Evolutionary conservation across 1,140 invertebrate species (phyloP), one percentile per base, ranked within the genome.

Genomic region (Diorhabda sublineata): DNA sequence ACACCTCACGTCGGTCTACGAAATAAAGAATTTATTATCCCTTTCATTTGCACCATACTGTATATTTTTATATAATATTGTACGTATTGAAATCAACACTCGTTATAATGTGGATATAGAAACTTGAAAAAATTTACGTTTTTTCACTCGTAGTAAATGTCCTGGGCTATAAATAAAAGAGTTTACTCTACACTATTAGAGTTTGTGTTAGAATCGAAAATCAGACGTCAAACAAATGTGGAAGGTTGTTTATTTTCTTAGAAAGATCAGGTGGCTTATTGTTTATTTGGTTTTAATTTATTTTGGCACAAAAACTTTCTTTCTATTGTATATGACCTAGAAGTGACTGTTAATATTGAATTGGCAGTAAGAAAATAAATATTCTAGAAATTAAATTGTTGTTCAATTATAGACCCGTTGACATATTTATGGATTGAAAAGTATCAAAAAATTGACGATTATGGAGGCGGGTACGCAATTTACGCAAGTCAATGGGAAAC

Each of bases 201-300:
- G 59, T 42, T 60, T 60, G 26, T 26, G 11, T 3, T 6, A 52
- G n/a, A 52, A 52, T 52, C 47, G 6, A 52, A 52, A 8, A 52
- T 52, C 47, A n/a, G 6, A 52, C 47, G 47, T 52, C 47, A 52
- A 52, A 52, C 47, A 52, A 52, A 52, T 52, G 47, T 52, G 47
- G 47, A 8, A n/a, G n/a, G 47, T 52, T 52, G 47, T 52, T 52
- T 52, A 52, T 52, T 52, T 52, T 52, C n/a, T 52, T 52, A 52
- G n/a, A 52, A 52, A 52, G 47, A 52, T 52, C 47, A 52, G 47
- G 47, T 52, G 47, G 47, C 47, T 52, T n/a, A 52, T 52, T 52
- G 47, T 52, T 52, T 52, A 52, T 52, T 52, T 52, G 47, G 47
- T 8, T 52, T 52, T 52, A 52, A 52, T 52, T 52, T 52, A 52